Evolutionary conservation across 2,888 invertebrate genomes (phyloP), one percentile per base, ranked within the genome.

Genomic region (Ellobium chinense): DNA sequence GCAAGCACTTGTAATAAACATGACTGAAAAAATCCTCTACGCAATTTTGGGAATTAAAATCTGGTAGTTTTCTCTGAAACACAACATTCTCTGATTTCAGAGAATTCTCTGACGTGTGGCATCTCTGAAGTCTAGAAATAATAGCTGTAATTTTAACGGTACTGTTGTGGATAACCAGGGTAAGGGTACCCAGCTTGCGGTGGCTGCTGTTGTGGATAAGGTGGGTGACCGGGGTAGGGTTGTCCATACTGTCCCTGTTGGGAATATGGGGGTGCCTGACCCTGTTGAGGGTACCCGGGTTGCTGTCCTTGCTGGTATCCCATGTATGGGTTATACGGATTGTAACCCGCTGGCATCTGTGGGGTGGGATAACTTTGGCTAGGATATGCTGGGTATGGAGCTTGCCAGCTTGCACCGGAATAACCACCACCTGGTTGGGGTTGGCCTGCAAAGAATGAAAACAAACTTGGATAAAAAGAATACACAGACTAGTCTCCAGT

Each of bases 291-390:
- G 14, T 81, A 76, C 14, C 82, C 79, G 9, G 66, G 69, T 27
- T 69, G 60, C 9, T 24, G 60, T 12, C 77, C 79, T 54, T 77
- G 82, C 2, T 77, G 79, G 74, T 85, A 85, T 29, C 84, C 82
- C 88, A 88, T 89, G 83, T 89, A 90, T 18, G 89, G 90, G 66
- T 89, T 89, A 78, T 88, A 88, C 0, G 89, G 84, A 80, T 87
- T 85, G 68, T 78, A 89, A 3, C 88, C 88, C 1, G 88, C 85
- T 14, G 90, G 89, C 87, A 89, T 86, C 1, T 87, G 83, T 65
- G 85, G 84, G 54, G 83, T 82, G 12, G 82, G 83, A 82, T 83
- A 87, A 14, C 84, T 84, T 21, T 84, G 81, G 4, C 66, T 72
- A n/a, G 82, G 83, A 56, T 84, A 77, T 68, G 81, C 80, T 9